Conservation (phyloP, 2,797 vertebrate species). For the Agapornis canus region DNA sequence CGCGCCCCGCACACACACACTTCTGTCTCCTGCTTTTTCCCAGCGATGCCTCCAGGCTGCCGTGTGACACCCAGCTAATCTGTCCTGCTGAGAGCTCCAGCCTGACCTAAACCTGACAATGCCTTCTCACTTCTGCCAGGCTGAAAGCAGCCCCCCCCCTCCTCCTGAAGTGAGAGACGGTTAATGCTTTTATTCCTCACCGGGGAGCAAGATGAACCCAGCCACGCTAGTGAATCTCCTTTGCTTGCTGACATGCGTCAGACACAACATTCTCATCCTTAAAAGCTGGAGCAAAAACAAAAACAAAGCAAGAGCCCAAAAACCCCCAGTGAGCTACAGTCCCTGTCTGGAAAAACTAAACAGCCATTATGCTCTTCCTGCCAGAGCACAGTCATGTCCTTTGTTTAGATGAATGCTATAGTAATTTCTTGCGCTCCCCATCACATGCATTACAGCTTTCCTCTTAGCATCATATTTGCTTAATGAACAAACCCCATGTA, state of each 20-base stretch:
- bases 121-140: conserved; percentile 5
- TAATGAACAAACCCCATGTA: not conserved
- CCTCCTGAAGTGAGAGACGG: conserved; percentile 34
- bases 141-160: not conserved
- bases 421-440: not conserved
- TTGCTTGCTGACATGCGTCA: conserved; percentile 31
- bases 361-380: not conserved
- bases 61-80: conserved; percentile 21
- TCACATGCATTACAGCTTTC: not conserved
- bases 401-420: not conserved
- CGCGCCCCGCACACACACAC: not conserved
- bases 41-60: conserved; percentile 51
- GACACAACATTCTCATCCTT: conserved; percentile 43
- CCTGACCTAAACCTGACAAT: not conserved
- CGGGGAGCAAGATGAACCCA: conserved; percentile 25
- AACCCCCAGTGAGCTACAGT: not conserved
- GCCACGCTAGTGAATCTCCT: not conserved
- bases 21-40: not conserved
- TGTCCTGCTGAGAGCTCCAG: not conserved
- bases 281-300: conserved; percentile 36
- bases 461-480: not conserved
- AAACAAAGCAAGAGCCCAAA: conserved; percentile 4
- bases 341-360: not conserved
- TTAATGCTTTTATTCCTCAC: conserved; percentile 16
- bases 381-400: not conserved